Evolutionary conservation across 2,888 invertebrate species (phyloP).

Genomic region (Artemia sinica): DNA sequence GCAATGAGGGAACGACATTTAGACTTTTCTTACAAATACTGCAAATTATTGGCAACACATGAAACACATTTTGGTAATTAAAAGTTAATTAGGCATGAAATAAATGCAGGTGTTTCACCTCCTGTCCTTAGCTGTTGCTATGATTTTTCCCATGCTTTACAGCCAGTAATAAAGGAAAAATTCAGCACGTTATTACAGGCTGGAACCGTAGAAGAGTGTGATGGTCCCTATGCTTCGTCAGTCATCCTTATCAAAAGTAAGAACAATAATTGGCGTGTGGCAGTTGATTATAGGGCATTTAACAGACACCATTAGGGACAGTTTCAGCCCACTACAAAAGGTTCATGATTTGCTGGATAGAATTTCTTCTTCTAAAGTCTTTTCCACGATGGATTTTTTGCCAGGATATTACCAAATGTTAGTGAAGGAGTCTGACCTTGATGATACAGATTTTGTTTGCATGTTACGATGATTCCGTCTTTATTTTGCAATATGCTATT

Average conservation of each 20-base stretch:
- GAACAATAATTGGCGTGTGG: not conserved
- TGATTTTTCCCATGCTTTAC: too few relatives aligned
- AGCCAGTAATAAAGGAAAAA: too few relatives aligned
- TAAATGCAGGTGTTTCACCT: too few relatives aligned
- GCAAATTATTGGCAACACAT: too few relatives aligned
- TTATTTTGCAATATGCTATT: not conserved
- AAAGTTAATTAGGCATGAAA: too few relatives aligned
- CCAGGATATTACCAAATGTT: not conserved
- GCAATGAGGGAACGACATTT: too few relatives aligned
- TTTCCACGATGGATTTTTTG: not conserved
- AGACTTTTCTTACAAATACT: too few relatives aligned
- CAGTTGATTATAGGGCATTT: not conserved
- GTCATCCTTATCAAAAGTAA: not conserved
- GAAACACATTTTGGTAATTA: too few relatives aligned
- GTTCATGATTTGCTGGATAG: not conserved
- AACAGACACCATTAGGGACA: not conserved
- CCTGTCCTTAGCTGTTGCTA: too few relatives aligned
- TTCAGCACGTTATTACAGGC: too few relatives aligned
- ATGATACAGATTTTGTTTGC: not conserved
- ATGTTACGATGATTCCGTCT: not conserved
- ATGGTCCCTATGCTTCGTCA: not conserved
- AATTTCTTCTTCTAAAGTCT: not conserved
- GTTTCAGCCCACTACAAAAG: not conserved
- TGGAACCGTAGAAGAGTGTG: not conserved
- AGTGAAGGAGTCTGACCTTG: not conserved